Evolutionary conservation across 2,113 vertebrate genomes (phyloP).

Genomic region (Piprites chloris): DNA sequence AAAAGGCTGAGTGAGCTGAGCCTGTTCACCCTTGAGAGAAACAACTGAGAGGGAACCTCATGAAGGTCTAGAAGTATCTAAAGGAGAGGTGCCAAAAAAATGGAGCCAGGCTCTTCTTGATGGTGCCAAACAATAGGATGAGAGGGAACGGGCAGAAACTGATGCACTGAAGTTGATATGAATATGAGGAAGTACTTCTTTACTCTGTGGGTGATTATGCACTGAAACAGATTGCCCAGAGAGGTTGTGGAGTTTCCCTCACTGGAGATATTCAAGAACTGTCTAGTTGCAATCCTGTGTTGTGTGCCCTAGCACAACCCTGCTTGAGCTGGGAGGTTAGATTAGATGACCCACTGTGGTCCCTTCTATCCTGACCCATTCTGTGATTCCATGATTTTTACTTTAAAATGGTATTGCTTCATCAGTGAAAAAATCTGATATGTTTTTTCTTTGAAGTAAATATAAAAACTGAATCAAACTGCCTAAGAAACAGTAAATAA

Average conservation of each 20-base stretch:
- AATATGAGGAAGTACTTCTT: background rate
- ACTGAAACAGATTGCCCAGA: background rate
- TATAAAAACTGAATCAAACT: background rate
- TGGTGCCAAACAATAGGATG: background rate
- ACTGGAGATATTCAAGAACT: background rate
- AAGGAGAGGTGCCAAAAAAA: background rate
- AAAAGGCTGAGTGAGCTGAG: background rate
- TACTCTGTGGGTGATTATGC: background rate
- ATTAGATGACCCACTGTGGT: background rate
- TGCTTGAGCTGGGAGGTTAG: background rate
- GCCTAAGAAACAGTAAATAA: background rate
- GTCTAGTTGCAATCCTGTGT: background rate
- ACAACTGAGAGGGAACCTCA: background rate
- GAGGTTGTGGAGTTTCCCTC: background rate
- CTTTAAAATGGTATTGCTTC: background rate
- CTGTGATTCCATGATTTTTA: background rate
- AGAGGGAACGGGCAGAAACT: background rate
- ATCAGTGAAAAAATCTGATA: background rate
- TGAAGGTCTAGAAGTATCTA: background rate
- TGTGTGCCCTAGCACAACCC: background rate
- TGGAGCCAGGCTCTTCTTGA: background rate
- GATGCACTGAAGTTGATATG: background rate
- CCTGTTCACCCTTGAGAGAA: background rate
- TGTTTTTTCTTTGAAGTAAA: background rate
- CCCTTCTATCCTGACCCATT: fast-evolving